phyloP scores from a whole-genome alignment of 2,797 vertebrate genomes.

The Ctenochaetus hawaiiensis region DNA sequence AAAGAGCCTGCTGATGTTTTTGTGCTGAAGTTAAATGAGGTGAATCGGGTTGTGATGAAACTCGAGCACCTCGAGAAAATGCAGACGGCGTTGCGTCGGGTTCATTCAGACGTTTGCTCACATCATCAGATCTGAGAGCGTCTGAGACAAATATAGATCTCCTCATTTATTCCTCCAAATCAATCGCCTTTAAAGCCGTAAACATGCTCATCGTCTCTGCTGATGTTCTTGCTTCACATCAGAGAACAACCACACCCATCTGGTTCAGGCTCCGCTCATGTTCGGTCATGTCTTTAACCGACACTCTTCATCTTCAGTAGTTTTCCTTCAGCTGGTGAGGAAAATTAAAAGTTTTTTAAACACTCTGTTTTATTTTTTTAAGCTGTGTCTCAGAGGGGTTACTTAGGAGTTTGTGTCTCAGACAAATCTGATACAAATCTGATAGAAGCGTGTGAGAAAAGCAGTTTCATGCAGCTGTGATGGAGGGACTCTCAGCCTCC shows the following conservation, averaged over 20 bases:
- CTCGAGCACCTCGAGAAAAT: too few species aligned
- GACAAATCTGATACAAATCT: conserved; percentile 65
- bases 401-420: conserved; percentile 52
- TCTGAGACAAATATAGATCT: too few species aligned
- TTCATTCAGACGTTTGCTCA: too few species aligned
- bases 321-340: conserved; percentile 17
- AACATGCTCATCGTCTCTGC: background rate
- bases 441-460: conserved; percentile 55
- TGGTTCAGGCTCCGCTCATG: too few species aligned
- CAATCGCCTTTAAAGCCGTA: background rate
- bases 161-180: background rate
- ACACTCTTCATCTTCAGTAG: conserved; percentile 12
- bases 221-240: background rate
- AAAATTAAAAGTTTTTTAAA: conserved; percentile 39
- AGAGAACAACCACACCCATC: background rate
- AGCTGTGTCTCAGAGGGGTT: conserved; percentile 24
- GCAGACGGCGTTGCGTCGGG: too few species aligned
- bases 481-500: conserved; percentile 54
- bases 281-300: too few species aligned
- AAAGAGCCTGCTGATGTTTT: too few species aligned
- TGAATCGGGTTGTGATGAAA: too few species aligned
- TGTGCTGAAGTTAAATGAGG: too few species aligned
- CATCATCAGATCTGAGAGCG: too few species aligned
- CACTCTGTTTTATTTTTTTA: conserved; percentile 59
- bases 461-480: conserved; percentile 54